Evolutionary conservation across 1,140 invertebrate species (phyloP), one percentile per base, ranked within the genome.

Genomic region (Danaus melanippus): DNA sequence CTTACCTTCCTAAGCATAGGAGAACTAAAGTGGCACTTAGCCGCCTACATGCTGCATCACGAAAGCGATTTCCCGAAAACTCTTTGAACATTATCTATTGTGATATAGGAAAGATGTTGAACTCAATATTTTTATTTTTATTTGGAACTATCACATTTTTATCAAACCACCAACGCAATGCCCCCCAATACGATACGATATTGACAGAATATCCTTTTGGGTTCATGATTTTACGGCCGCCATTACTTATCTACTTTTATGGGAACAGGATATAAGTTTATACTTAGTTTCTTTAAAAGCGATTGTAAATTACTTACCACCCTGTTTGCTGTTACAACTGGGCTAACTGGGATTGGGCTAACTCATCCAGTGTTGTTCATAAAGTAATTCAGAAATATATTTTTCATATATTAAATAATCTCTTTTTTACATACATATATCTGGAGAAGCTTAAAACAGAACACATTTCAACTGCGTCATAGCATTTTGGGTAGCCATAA

Each of bases 401-500:
- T n/a, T n/a, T n/a, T n/a, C n/a, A n/a, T n/a, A n/a, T n/a, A n/a
- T n/a, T n/a, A n/a, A n/a, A n/a, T n/a, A 32, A 32, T 32, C 21
- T 32, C 6, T 32, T 32, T 32, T 32, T 1, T 32, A 32, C 5
- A 21, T 21, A 21, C 0, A 8, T 32, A 32, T 32, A 32, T 32
- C 21, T 32, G 21, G 21, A 2, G 21, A 32, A 32, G 2, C 21
- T 32, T 50, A 63, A 69, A 60, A 66, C 60, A 60, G 53, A 60
- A 56, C 51, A 64, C 62, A 65, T 64, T 58, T 61, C 56, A 46
- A 54, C 53, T 58, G 51, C 51, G 62, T 60, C 64, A 50, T 64
- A 61, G 65, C 73, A 73, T 77, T 83, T 76, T 60, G 71, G 66
- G 58, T 69, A 64, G 64, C 59, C 69, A 74, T 77, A 71, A 76